Conservation (phyloP, 2,797 vertebrate genomes). For the Myiotriccus ornatus region DNA sequence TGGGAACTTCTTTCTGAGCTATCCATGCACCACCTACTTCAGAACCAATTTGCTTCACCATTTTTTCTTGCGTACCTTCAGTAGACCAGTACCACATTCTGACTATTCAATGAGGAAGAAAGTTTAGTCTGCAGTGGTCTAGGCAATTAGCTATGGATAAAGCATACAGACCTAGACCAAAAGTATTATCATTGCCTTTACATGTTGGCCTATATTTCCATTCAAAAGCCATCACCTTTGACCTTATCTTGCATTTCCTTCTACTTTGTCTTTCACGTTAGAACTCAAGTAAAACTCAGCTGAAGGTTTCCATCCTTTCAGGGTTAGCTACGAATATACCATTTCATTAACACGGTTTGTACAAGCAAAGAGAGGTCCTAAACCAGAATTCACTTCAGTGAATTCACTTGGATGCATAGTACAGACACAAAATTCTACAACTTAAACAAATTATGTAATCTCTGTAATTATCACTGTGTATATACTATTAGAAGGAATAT, state of each 20-base stretch:
- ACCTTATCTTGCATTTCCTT: background rate
- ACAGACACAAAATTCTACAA: background rate
- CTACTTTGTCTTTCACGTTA: background rate
- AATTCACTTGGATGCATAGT: background rate
- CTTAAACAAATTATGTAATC: background rate
- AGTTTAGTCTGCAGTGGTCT: background rate
- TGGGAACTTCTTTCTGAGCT: background rate
- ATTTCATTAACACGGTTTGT: background rate
- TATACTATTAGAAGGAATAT: background rate
- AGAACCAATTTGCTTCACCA: background rate
- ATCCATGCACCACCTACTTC: background rate
- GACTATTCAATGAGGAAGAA: background rate
- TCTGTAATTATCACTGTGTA: background rate
- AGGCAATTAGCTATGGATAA: fast-evolving
- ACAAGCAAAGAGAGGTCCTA: background rate
- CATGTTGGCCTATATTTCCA: background rate
- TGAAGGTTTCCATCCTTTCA: background rate
- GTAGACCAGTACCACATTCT: background rate
- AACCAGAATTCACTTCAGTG: background rate
- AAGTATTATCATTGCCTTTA: background rate
- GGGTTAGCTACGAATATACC: background rate
- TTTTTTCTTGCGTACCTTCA: background rate
- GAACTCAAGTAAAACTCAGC: background rate
- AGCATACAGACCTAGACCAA: background rate
- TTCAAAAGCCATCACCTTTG: background rate